Evolutionary conservation across 37 sponge, comb jelly and placozoan genomes (phyloP).

Genomic region (Mnemiopsis leidyi): DNA sequence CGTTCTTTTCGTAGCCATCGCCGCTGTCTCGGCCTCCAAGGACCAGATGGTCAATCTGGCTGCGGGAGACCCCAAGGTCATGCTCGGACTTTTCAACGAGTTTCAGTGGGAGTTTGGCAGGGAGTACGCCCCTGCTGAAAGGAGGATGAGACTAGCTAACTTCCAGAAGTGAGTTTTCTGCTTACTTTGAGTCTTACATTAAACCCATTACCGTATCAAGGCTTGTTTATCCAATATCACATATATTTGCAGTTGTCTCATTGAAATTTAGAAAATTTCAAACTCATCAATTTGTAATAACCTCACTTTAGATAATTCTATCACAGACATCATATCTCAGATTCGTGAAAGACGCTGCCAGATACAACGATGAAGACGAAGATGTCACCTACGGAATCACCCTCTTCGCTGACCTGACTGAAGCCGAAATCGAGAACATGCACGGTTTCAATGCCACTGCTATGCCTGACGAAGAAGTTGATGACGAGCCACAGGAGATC

Average conservation of each 20-base stretch:
- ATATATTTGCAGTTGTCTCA: not conserved
- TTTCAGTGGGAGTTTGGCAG: not conserved
- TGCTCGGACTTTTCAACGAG: not conserved
- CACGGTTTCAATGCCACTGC: slow-evolving; percentile 5
- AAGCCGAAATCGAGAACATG: not conserved
- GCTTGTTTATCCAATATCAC: not conserved
- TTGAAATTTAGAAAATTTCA: too few species aligned
- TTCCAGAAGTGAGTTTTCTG: not conserved
- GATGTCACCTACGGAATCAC: slow-evolving; percentile 29
- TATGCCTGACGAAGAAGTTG: not conserved
- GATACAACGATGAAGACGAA: not conserved
- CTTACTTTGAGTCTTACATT: too few species aligned
- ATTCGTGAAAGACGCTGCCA: not conserved
- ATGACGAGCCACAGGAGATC: not conserved
- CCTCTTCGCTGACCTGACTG: slow-evolving; percentile 30
- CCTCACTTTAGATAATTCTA: not conserved
- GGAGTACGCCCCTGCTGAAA: not conserved
- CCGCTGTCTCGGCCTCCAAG: not conserved
- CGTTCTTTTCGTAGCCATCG: not conserved
- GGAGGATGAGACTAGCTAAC: not conserved
- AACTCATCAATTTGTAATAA: not conserved
- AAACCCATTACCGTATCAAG: too few species aligned
- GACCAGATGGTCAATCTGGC: slow-evolving; percentile 37
- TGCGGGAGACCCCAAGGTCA: not conserved
- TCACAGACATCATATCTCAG: not conserved